Evolutionary conservation across 2,797 vertebrate species (phyloP), one percentile per base, ranked within the genome.

Genomic region (Macroramphosus scolopax): DNA sequence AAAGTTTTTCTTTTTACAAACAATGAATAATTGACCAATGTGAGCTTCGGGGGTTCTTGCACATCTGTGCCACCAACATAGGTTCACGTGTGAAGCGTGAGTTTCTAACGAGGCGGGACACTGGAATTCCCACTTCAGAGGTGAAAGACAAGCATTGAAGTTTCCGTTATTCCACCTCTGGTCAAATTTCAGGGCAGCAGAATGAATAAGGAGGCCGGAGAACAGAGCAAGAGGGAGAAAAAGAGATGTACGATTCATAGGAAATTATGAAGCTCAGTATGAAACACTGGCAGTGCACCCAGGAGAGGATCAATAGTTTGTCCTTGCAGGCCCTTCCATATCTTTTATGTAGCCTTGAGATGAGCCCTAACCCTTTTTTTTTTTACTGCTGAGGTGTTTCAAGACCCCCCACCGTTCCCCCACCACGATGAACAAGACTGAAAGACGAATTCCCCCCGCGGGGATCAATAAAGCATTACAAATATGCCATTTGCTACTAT

Each of bases 321-420:
- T 88, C 87, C 84, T 89, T 89, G 84, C 72, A 63, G 56, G 62
- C 68, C 78, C 72, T 85, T 59, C 60, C 45, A 38, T 69, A 50
- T 74, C 47, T 72, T 79, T 75, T 63, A 60, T 82, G n/a, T 71
- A 55, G 83, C 63, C 78, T 63, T 78, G 49, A 66, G 58, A 71
- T 59, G 51, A 53, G 31, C 29, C 26, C 68, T 72, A 77, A 80
- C 63, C 52, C 50, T 51, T 37, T 32, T 15, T 16, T 5, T 45
- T 62, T 29, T 3, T 39, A 16, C 71, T 24, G 11, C 47, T 17
- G 32, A 28, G 33, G 18, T 1, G 1, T 46, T 70, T 56, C 10
- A 25, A 65, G 30, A 38, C 47, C 32, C 29, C 17, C 30, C 32
- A 14, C 11, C n/a, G n/a, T 37, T 43, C 36, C 26, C 25, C 24